phyloP scores from a whole-genome alignment of 1,140 invertebrate species.

The Drosophila pectinifera region DNA sequence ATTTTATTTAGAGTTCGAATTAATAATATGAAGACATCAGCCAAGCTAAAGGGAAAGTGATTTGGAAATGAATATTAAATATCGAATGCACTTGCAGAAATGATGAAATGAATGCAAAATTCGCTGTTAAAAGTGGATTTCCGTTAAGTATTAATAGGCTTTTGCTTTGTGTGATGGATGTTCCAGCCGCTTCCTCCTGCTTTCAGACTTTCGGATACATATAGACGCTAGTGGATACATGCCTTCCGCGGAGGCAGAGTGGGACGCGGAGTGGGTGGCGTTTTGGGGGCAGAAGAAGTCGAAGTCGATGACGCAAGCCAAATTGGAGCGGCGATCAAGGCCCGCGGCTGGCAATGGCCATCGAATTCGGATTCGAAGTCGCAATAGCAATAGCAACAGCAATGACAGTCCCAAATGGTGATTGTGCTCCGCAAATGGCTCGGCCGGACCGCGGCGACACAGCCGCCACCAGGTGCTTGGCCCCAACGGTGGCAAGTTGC shows the following conservation, averaged over 20 bases:
- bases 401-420: slow-evolving; percentile 30
- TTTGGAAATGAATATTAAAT: background rate
- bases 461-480: slow-evolving; percentile 64
- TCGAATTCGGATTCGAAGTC: background rate
- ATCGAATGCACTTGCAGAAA: background rate
- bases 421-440: slow-evolving; percentile 47
- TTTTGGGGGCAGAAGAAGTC: slow-evolving; percentile 5
- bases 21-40: background rate
- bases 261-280: background rate
- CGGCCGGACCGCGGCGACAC: slow-evolving; percentile 24
- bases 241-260: background rate
- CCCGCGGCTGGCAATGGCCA: slow-evolving; percentile 33
- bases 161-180: background rate
- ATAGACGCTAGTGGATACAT: background rate
- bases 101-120: background rate
- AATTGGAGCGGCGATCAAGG: slow-evolving; percentile 25
- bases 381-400: slow-evolving; percentile 2
- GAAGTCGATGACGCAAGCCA: slow-evolving; percentile 31
- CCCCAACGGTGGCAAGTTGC: slow-evolving; percentile 54
- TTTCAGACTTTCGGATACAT: slow-evolving; percentile 1
- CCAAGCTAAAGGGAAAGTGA: background rate
- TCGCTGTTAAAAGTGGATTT: background rate
- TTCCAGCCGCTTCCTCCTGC: background rate
- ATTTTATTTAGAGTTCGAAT: background rate
- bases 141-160: background rate